These are phyloP conservation scores for Prunella fulvescens DNA, from an alignment of 2,113 vertebrate genomes.

Conservation along the genomic window DNA sequence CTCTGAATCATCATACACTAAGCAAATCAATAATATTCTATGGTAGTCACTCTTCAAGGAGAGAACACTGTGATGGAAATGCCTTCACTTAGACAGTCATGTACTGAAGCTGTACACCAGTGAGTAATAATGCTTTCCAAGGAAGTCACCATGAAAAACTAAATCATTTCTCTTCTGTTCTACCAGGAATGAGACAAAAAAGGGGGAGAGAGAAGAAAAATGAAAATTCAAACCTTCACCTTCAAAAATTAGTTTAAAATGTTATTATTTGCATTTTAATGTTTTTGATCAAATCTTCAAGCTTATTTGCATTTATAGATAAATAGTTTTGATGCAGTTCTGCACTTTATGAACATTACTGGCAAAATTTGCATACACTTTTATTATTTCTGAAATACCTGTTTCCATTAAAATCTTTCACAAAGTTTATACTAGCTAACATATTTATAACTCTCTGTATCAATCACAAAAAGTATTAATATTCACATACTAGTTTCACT, in stretches of 20 bases:
- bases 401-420: background rate
- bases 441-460: background rate
- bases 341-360: background rate
- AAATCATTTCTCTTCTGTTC: background rate
- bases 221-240: background rate
- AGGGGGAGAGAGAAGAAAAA: background rate
- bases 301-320: background rate
- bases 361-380: background rate
- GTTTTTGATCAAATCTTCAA: background rate
- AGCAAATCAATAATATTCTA: constrained; percentile 14
- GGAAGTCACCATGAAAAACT: background rate
- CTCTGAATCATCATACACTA: constrained; percentile 12
- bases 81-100: background rate
- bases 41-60: constrained; percentile 7
- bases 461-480: background rate
- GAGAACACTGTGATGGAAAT: constrained; percentile 30
- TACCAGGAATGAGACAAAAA: background rate
- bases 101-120: background rate
- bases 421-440: background rate
- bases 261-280: background rate
- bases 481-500: background rate
- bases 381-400: background rate
- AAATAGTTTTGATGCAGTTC: background rate
- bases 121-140: constrained; percentile 10
- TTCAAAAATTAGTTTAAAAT: background rate